Evolutionary conservation across 2,888 invertebrate species (phyloP).

Genomic region (Agrotis ipsilon): DNA sequence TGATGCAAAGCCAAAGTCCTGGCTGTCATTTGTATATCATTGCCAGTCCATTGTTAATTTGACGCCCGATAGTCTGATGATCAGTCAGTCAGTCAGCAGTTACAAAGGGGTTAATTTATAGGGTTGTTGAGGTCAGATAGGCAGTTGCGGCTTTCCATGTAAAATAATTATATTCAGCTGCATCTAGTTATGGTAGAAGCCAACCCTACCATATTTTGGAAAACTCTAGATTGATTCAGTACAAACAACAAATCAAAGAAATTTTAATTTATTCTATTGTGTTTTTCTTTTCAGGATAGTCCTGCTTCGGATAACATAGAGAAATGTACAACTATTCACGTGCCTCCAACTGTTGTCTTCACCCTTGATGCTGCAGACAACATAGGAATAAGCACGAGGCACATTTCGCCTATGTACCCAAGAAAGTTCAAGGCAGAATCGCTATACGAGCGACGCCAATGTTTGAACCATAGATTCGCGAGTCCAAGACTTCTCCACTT

Average conservation of each 20-base stretch:
- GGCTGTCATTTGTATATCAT: too few species aligned
- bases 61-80: too few species aligned
- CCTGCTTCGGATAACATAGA: conserved; percentile 74
- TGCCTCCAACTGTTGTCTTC: conserved; percentile 76
- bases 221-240: too few species aligned
- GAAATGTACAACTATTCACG: conserved; percentile 73
- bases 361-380: conserved; percentile 73
- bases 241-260: neutral
- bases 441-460: conserved; percentile 84
- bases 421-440: conserved; percentile 83
- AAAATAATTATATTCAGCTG: too few species aligned
- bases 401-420: conserved; percentile 83
- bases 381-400: conserved; percentile 73
- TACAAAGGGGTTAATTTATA: too few species aligned
- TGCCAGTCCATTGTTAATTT: too few species aligned
- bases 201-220: too few species aligned
- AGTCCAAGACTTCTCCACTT: conserved; percentile 91
- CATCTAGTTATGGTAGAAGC: too few species aligned
- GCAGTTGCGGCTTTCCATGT: too few species aligned
- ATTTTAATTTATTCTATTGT: neutral
- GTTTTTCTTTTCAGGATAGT: conserved; percentile 80
- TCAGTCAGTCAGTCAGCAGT: too few species aligned
- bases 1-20: too few species aligned
- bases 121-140: too few species aligned
- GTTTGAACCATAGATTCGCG: conserved; percentile 84